phyloP scores from a whole-genome alignment of 2,888 invertebrate genomes.

The Camponotus fellah region DNA sequence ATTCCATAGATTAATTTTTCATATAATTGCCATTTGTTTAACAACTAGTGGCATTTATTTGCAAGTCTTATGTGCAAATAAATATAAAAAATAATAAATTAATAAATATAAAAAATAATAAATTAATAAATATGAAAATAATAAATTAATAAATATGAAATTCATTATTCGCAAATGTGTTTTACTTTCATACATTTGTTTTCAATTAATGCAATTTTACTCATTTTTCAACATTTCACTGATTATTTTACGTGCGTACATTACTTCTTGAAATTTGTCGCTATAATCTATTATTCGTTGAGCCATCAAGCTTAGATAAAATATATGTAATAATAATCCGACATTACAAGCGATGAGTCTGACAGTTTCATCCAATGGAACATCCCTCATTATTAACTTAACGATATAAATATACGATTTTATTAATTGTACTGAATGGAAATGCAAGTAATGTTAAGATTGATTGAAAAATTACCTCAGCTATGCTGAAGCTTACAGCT shows the following conservation, averaged over 20 bases:
- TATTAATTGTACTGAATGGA: background rate
- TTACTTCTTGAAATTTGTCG: background rate
- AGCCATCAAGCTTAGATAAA: background rate
- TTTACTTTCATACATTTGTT: background rate
- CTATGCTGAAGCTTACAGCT: background rate
- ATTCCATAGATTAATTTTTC: background rate
- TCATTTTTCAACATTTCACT: no score
- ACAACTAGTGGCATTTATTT: background rate
- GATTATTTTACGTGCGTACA: background rate
- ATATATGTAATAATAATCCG: conserved; percentile 6
- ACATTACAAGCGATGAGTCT: background rate
- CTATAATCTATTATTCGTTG: conserved; percentile 33
- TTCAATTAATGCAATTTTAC: background rate
- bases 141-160: no score
- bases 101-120: no score
- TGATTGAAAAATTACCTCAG: conserved; percentile 24
- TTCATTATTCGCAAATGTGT: background rate
- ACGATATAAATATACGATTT: background rate
- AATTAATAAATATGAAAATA: no score
- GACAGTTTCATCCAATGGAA: conserved; percentile 8
- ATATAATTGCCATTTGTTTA: background rate
- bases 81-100: no score
- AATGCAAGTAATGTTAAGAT: background rate
- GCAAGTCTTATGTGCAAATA: background rate
- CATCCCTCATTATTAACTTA: conserved; percentile 6